Percentiles rank a stretch among this genome's conserved stretches.
Evolutionary conservation across 2,113 vertebrate species (phyloP).

Genomic region (Conger conger): DNA sequence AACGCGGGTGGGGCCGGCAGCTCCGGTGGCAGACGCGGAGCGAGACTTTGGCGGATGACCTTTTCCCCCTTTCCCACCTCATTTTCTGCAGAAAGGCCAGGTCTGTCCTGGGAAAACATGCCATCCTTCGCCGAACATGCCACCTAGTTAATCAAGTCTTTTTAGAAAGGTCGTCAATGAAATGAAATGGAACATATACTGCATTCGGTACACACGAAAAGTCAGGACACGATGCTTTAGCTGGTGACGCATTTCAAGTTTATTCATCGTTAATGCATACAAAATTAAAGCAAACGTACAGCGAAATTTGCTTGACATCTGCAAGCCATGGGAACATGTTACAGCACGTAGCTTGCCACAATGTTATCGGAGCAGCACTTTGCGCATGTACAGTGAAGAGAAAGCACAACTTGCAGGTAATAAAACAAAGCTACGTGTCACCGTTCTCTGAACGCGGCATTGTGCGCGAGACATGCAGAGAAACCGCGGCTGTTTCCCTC

Average conservation of each 20-base stretch:
- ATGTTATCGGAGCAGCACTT: not conserved
- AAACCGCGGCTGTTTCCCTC: not conserved
- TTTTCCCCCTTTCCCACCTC: constrained; percentile 3
- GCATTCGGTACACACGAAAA: not conserved
- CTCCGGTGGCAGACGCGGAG: not conserved
- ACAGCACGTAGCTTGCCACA: not conserved
- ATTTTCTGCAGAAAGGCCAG: not conserved
- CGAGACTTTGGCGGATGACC: not conserved
- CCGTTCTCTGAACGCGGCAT: constrained; percentile 13
- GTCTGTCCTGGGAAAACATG: not conserved
- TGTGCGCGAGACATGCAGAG: constrained; percentile 40
- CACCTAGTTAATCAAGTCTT: not conserved
- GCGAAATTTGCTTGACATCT: constrained; percentile 1
- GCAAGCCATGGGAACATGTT: not conserved
- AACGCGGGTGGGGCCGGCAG: not conserved
- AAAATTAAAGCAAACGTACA: constrained; percentile 12
- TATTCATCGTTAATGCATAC: constrained; percentile 28
- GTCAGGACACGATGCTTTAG: not conserved
- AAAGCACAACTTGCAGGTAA: not conserved
- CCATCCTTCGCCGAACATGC: not conserved
- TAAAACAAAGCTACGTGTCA: constrained; percentile 7
- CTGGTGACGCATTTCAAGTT: not conserved
- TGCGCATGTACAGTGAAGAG: not conserved
- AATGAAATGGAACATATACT: not conserved
- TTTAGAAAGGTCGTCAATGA: constrained; percentile 5